Evolutionary conservation across 2,888 invertebrate genomes (phyloP), one percentile per base, ranked within the genome.

Genomic region (Meganola albula): DNA sequence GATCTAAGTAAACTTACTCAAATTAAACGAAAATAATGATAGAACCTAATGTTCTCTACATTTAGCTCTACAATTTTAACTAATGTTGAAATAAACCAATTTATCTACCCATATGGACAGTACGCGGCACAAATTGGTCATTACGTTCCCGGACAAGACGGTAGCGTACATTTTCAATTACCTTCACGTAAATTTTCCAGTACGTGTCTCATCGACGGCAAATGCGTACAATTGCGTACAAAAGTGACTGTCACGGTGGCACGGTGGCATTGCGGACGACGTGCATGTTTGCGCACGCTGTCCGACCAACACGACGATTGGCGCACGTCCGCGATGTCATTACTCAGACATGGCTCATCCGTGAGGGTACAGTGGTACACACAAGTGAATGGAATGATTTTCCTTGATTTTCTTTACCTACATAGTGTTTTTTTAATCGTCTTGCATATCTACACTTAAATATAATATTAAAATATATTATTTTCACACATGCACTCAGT

Each of bases 261-360:
- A 38, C 53, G 34, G 46, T 52, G 48, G 43, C 46, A 43, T 36
- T 40, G 40, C 34, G 25, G 31, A 21, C 28, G 39, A 24, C 38
- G 33, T 38, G 43, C 40, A 55, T 76, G 56, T 78, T 77, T 78
- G 74, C 64, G 67, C 67, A 73, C 65, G 66, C 61, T 62, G 57
- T 62, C 50, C 63, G 63, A 58, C 53, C 48, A 53, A 49, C 48
- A 47, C 23, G 45, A 61, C 63, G 68, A 76, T 76, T 72, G 78
- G 64, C 46, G 62, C 74, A 77, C 77, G 79, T 76, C 74, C 67
- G 45, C 60, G 43, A 60, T 72, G 76, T 76, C 80, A 80, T 80
- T 82, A 82, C 60, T 43, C 53, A 62, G 67, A 64, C 66, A 63
- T 65, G 58, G 40, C 59, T 46, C 53, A 48, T 41, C 28, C 32